These are phyloP conservation scores for Platorchestia sp. DNA, from an alignment of 1,140 invertebrate species.

Conservation along the genomic window DNA sequence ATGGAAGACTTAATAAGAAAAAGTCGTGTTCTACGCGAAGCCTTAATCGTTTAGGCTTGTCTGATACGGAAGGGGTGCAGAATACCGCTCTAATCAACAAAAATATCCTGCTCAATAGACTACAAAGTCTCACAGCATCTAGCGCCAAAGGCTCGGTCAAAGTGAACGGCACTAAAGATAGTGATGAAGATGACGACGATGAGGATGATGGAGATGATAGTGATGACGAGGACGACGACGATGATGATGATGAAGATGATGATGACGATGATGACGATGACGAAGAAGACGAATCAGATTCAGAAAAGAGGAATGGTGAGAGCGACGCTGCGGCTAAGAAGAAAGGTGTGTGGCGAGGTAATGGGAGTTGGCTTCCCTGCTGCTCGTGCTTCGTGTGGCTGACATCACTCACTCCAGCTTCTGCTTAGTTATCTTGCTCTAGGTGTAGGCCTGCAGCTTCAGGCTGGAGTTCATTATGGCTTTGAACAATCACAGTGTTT, in stretches of 20 bases:
- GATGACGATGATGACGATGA: constrained; percentile 70
- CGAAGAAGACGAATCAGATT: constrained; percentile 67
- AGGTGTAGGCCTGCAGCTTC: neutral
- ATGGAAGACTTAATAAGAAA: constrained; percentile 53
- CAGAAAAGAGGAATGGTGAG: constrained; percentile 70
- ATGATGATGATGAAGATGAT: constrained; percentile 68
- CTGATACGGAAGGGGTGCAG: neutral
- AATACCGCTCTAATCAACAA: constrained; percentile 26
- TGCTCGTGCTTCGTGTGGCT: neutral
- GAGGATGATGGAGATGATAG: constrained; percentile 65
- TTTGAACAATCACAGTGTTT: neutral
- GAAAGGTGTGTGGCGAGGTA: constrained; percentile 62
- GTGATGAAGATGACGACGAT: constrained; percentile 57
- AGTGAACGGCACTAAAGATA: constrained; percentile 38
- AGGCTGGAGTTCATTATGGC: neutral
- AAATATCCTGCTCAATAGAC: constrained; percentile 9
- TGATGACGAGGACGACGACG: constrained; percentile 66
- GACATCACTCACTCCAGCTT: neutral
- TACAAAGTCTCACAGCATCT: constrained; percentile 21
- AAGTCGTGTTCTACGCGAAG: constrained; percentile 57
- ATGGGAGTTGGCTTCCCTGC: constrained; percentile 19
- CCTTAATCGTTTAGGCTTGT: neutral
- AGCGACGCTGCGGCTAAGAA: constrained; percentile 66
- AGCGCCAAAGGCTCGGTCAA: constrained; percentile 27
- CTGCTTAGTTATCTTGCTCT: neutral